phyloP scores from a whole-genome alignment of 2,113 vertebrate species.

The Corythornis vintsioides region DNA sequence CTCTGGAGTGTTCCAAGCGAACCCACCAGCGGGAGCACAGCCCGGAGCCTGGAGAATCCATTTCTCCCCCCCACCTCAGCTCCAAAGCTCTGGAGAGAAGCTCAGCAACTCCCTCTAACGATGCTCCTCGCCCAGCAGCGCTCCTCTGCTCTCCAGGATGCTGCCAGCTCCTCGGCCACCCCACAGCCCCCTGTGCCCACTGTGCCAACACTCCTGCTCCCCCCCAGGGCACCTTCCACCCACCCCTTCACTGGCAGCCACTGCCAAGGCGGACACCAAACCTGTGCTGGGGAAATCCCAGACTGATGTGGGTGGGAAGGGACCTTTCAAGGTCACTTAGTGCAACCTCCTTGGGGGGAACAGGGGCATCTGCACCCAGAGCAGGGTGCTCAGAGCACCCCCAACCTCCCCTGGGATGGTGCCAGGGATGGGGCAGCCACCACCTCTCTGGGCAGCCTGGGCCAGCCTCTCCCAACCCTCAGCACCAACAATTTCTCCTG shows the following conservation, averaged over 20 bases:
- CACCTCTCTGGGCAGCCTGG: no score
- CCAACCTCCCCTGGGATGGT: no score
- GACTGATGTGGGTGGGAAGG: no score
- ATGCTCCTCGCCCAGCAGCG: neutral
- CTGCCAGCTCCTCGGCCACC: fast-evolving
- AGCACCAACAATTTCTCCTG: no score
- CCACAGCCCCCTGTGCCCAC: neutral
- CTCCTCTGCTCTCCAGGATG: fast-evolving
- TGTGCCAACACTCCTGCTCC: neutral
- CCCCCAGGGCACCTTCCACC: neutral
- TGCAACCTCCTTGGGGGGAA: no score
- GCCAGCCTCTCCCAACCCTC: no score
- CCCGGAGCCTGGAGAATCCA: neutral
- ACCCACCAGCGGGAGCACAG: neutral
- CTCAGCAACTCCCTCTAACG: conserved; percentile 49
- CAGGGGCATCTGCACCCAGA: no score
- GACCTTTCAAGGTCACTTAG: no score
- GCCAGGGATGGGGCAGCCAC: no score
- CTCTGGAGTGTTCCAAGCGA: neutral
- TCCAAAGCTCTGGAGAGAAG: neutral
- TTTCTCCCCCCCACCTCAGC: fast-evolving
- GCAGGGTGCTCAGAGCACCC: no score
- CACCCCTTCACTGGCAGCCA: neutral
- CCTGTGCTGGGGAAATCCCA: fast-evolving
- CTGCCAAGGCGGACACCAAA: neutral